These are phyloP conservation scores for Sebastes diaconus DNA, from an alignment of 2,797 vertebrate genomes.

Conservation along the genomic window DNA sequence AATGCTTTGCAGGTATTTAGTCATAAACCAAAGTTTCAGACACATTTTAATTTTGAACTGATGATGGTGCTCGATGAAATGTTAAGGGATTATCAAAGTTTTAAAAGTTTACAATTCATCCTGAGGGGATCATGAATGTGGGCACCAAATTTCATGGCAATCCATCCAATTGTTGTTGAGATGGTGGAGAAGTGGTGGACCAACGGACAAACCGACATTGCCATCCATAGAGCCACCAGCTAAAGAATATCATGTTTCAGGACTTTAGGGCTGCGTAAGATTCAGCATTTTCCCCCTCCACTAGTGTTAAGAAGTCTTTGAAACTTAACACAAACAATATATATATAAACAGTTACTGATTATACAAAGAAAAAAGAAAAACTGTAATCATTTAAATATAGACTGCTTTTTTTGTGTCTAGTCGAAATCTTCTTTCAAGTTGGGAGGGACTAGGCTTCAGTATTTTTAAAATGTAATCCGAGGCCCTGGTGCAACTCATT, in stretches of 20 bases:
- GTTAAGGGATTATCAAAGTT: no score
- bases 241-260: not conserved
- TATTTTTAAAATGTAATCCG: not conserved
- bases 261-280: not conserved
- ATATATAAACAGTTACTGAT: not conserved
- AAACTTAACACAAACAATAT: not conserved
- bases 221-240: not conserved
- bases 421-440: not conserved
- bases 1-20: no score
- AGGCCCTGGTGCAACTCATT: not conserved
- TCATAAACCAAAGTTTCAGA: not conserved
- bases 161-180: not conserved
- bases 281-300: not conserved
- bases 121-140: not conserved
- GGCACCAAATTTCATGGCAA: not conserved
- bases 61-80: not conserved
- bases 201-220: not conserved
- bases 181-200: no score
- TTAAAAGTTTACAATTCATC: no score
- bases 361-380: not conserved
- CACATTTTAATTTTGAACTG: not conserved
- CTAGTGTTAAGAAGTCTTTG: not conserved
- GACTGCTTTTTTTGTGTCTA: not conserved
- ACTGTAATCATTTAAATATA: not conserved
- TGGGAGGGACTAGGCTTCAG: not conserved